phyloP scores from a whole-genome alignment of 1,140 invertebrate genomes.

The Reticulitermes speratus region DNA sequence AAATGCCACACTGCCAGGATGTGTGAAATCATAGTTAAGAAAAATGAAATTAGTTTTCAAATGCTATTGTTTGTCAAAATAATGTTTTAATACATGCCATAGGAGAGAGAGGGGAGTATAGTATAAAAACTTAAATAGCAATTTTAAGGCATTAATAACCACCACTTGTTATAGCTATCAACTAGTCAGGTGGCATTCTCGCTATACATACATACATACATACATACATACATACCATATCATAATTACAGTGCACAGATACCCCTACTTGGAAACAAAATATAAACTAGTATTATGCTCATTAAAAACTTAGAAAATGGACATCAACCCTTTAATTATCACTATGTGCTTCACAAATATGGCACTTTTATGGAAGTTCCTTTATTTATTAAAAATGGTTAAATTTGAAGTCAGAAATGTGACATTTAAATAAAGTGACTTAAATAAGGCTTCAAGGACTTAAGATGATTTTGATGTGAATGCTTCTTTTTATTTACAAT shows the following conservation, averaged over 20 bases:
- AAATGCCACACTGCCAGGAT: too few relatives aligned
- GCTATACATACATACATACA: too few relatives aligned
- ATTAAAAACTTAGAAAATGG: background rate
- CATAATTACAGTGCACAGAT: background rate
- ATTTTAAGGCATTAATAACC: too few relatives aligned
- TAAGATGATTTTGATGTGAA: background rate
- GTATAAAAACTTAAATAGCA: too few relatives aligned
- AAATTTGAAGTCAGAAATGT: background rate
- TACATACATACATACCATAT: too few relatives aligned
- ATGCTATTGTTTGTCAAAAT: too few relatives aligned
- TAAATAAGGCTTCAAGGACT: background rate
- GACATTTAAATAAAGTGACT: background rate
- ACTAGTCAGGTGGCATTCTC: too few relatives aligned
- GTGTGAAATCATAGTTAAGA: too few relatives aligned
- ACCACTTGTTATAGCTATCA: too few relatives aligned
- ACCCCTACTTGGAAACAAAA: background rate
- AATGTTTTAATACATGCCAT: too few relatives aligned
- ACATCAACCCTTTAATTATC: background rate
- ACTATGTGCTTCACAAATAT: background rate
- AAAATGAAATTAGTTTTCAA: too few relatives aligned
- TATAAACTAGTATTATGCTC: background rate
- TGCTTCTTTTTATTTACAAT: background rate
- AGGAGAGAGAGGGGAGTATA: too few relatives aligned
- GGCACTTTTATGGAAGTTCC: background rate
- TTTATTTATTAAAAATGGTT: background rate